Percentiles rank a stretch among this genome's conserved stretches.
Evolutionary conservation across 2,113 vertebrate species (phyloP).

Genomic region (Leptobrachium ailaonicum): DNA sequence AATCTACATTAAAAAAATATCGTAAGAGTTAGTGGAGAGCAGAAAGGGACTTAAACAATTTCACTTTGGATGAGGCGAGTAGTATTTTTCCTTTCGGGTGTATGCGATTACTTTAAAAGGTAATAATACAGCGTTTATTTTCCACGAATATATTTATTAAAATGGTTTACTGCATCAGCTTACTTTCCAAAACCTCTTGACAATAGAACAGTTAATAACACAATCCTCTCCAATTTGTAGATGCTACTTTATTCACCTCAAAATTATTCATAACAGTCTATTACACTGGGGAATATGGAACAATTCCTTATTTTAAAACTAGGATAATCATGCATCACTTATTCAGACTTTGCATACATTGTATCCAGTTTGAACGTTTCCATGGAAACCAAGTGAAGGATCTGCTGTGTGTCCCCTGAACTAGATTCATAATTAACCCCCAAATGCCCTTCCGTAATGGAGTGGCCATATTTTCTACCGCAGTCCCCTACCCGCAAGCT

Average conservation of each 20-base stretch:
- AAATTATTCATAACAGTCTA: slow-evolving; percentile 12
- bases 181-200: too few relatives aligned
- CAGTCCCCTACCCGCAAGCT: background rate
- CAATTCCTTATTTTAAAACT: slow-evolving; percentile 47
- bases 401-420: background rate
- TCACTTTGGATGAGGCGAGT: too few relatives aligned
- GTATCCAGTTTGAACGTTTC: slow-evolving; percentile 31
- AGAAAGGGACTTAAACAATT: too few relatives aligned
- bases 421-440: slow-evolving; percentile 28
- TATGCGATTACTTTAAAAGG: too few relatives aligned
- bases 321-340: slow-evolving; percentile 53
- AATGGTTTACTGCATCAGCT: too few relatives aligned
- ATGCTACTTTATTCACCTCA: slow-evolving; percentile 1
- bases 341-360: slow-evolving; percentile 43
- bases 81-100: too few relatives aligned
- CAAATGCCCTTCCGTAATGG: slow-evolving; percentile 6
- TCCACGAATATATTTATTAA: too few relatives aligned
- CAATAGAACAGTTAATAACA: background rate
- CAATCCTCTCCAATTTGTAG: background rate
- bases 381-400: slow-evolving; percentile 23
- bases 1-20: too few relatives aligned
- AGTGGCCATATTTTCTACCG: background rate
- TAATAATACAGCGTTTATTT: too few relatives aligned
- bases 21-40: too few relatives aligned
- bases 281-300: slow-evolving; percentile 25